Percentiles rank a stretch among this genome's conserved stretches.
Conservation (phyloP, 2,113 vertebrate genomes). For the Pyxicephalus adspersus region DNA sequence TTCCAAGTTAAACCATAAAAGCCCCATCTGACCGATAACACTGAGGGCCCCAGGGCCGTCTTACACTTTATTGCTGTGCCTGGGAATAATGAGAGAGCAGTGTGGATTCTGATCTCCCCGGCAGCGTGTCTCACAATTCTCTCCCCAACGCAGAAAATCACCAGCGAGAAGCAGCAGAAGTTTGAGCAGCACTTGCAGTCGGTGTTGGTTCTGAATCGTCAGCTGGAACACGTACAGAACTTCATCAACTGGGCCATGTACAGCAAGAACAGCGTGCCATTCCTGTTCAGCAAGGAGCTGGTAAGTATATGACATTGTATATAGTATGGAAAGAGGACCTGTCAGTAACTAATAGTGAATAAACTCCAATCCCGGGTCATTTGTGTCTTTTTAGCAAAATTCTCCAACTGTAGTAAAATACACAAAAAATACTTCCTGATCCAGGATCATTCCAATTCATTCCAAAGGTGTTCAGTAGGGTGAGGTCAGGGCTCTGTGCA, state of each 20-base stretch:
- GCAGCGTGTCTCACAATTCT: neutral
- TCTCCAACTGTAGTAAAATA: no score
- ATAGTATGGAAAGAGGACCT: no score
- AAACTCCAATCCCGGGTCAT: no score
- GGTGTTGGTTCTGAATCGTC: conserved; percentile 85
- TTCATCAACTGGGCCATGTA: conserved; percentile 94
- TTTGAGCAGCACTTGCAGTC: conserved; percentile 92
- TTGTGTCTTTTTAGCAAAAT: no score
- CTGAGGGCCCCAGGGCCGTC: no score
- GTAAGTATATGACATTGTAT: conserved; percentile 68
- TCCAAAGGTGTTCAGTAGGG: no score
- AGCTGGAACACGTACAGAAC: conserved; percentile 94
- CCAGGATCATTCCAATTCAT: no score
- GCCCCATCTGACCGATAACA: no score
- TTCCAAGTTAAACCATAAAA: no score
- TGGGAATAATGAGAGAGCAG: neutral
- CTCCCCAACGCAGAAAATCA: conserved; percentile 78
- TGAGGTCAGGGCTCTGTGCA: neutral
- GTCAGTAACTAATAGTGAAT: no score
- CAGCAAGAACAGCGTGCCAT: conserved; percentile 86
- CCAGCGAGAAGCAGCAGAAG: conserved; percentile 85
- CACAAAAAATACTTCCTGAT: no score
- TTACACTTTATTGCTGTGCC: no score
- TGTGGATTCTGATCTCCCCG: neutral
- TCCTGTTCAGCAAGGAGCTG: conserved; percentile 97